Percentiles rank a stretch among this genome's conserved stretches.
These are phyloP conservation scores for Rynchops niger DNA, from an alignment of 2,113 vertebrate genomes.

Conservation along the genomic window DNA sequence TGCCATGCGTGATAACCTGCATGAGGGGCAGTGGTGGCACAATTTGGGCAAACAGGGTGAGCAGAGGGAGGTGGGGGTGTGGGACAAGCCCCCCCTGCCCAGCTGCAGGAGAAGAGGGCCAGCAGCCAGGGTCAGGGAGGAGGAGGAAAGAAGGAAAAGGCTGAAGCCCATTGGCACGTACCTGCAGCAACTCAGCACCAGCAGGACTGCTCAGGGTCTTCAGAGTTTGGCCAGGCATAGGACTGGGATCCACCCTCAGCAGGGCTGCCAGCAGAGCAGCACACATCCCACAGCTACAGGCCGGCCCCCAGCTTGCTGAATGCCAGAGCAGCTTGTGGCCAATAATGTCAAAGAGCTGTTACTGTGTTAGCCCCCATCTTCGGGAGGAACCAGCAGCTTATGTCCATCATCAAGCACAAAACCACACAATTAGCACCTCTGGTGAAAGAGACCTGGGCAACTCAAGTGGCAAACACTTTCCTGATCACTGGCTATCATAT, in stretches of 20 bases:
- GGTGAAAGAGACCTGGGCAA: not conserved
- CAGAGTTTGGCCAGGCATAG: not conserved
- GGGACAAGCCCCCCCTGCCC: not conserved
- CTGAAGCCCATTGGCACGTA: not conserved
- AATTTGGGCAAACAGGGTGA: not conserved
- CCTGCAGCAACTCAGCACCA: not conserved
- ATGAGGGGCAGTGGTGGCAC: not conserved
- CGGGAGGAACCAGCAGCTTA: not conserved
- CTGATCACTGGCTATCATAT: not conserved
- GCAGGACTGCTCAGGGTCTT: not conserved
- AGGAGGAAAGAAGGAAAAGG: not conserved
- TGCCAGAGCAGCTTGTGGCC: rapidly evolving
- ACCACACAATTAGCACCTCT: rapidly evolving
- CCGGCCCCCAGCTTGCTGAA: not conserved
- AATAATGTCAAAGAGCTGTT: rapidly evolving
- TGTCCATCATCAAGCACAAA: rapidly evolving
- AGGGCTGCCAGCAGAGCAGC: not conserved
- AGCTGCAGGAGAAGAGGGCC: not conserved
- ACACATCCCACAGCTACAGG: not conserved
- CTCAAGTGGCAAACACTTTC: not conserved
- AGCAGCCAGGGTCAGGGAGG: not conserved
- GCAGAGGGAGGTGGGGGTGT: not conserved
- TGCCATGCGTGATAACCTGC: not conserved
- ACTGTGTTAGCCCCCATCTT: not conserved
- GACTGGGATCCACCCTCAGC: not conserved